Conservation (phyloP, 92 coral and sea anemone genomes). For the Epizoanthus fatuus region DNA sequence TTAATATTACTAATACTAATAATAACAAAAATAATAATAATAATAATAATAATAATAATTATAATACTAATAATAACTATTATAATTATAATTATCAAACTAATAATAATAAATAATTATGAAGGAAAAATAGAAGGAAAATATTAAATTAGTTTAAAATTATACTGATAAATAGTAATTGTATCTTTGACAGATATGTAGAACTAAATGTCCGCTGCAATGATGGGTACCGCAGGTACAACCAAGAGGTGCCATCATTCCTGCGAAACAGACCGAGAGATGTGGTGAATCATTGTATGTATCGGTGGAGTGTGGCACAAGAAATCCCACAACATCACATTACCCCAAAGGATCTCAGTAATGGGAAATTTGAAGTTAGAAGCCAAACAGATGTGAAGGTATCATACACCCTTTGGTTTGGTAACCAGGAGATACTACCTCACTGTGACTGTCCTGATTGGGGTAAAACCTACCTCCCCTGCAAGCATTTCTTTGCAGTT, state of each 20-base stretch:
- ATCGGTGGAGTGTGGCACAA: neutral
- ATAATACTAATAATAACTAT: too few relatives aligned
- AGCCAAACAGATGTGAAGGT: neutral
- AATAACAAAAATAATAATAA: too few relatives aligned
- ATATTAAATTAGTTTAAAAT: too few relatives aligned
- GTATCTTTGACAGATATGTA: slow-evolving; percentile 41
- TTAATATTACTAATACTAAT: too few relatives aligned
- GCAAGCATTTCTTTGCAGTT: slow-evolving; percentile 71
- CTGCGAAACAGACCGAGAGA: slow-evolving; percentile 52
- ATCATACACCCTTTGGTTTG: slow-evolving; percentile 31
- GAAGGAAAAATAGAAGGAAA: too few relatives aligned
- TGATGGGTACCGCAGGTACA: slow-evolving; percentile 41
- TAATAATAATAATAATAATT: too few relatives aligned
- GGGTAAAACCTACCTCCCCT: slow-evolving; percentile 57
- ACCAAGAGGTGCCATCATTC: slow-evolving; percentile 42
- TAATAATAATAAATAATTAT: too few relatives aligned
- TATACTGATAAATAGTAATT: neutral
- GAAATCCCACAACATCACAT: neutral
- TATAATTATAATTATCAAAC: too few relatives aligned
- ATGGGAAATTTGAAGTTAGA: neutral
- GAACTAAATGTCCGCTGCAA: slow-evolving; percentile 44
- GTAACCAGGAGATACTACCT: neutral
- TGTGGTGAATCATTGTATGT: slow-evolving; percentile 43
- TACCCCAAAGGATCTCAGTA: neutral
- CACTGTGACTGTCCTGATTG: slow-evolving; percentile 63